Conservation (phyloP, 2,797 vertebrate species). For the Sebastes matsubarae region DNA sequence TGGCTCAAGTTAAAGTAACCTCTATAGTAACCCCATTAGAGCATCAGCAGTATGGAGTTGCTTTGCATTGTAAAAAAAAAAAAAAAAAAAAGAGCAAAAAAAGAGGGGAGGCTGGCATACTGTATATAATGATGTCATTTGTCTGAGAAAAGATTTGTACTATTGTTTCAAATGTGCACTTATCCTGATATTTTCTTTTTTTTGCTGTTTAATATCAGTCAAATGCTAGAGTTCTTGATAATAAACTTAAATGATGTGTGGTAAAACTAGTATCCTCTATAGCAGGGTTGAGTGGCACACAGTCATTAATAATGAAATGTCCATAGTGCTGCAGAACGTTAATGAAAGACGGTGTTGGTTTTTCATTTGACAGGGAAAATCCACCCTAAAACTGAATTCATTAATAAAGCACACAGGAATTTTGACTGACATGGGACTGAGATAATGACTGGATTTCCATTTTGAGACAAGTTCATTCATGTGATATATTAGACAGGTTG, state of each 20-base stretch:
- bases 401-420: not conserved
- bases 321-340: conserved; percentile 10
- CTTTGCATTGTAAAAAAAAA: conserved; percentile 51
- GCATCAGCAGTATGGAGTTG: conserved; percentile 48
- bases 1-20: conserved; percentile 42
- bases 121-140: conserved; percentile 82
- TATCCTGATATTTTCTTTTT: conserved; percentile 65
- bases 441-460: no score
- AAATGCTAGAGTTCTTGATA: conserved; percentile 73
- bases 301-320: conserved; percentile 20
- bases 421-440: not conserved
- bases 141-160: conserved; percentile 75
- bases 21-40: conserved; percentile 45
- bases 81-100: not conserved
- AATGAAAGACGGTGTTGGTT: not conserved
- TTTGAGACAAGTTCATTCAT: no score
- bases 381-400: conserved; percentile 11
- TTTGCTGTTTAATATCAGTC: conserved; percentile 75
- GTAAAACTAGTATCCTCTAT: conserved; percentile 55
- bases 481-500: not conserved
- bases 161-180: conserved; percentile 81
- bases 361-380: not conserved
- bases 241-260: conserved; percentile 72
- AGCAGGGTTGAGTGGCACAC: conserved; percentile 49
- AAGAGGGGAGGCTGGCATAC: conserved; percentile 52